Percentiles rank a stretch among this genome's conserved stretches.
Conservation (phyloP, 2,113 vertebrate species). For the Eira barbara region DNA sequence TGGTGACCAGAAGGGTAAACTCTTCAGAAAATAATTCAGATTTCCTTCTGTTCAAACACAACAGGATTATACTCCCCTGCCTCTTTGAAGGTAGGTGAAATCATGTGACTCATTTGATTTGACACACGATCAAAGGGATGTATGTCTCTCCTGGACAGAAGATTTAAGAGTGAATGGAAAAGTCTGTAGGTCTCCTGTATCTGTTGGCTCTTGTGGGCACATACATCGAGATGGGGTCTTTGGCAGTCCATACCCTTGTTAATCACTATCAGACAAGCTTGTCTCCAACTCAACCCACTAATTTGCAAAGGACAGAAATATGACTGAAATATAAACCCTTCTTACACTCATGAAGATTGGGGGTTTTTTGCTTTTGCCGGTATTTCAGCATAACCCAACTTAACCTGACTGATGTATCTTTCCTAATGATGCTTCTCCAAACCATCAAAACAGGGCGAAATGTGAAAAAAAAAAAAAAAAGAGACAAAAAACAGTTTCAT, state of each 20-base stretch:
- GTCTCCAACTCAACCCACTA: neutral
- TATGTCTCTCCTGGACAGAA: neutral
- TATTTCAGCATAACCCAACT: neutral
- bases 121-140: neutral
- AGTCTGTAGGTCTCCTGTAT: neutral
- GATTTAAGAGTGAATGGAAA: neutral
- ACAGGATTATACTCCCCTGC: neutral
- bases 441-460: neutral
- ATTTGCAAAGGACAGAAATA: neutral
- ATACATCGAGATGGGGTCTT: neutral
- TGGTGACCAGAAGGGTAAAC: neutral
- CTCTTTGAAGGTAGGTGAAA: neutral
- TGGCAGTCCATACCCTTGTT: neutral
- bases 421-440: neutral
- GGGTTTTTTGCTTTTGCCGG: rapidly evolving
- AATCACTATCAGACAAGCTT: neutral
- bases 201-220: neutral
- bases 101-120: neutral
- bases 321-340: neutral
- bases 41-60: neutral
- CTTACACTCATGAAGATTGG: neutral
- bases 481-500: neutral
- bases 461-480: neutral
- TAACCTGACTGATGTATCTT: neutral
- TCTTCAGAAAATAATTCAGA: neutral